Evolutionary conservation across 2,888 invertebrate species (phyloP), one percentile per base, ranked within the genome.

Genomic region (Trachelus troglodyta): DNA sequence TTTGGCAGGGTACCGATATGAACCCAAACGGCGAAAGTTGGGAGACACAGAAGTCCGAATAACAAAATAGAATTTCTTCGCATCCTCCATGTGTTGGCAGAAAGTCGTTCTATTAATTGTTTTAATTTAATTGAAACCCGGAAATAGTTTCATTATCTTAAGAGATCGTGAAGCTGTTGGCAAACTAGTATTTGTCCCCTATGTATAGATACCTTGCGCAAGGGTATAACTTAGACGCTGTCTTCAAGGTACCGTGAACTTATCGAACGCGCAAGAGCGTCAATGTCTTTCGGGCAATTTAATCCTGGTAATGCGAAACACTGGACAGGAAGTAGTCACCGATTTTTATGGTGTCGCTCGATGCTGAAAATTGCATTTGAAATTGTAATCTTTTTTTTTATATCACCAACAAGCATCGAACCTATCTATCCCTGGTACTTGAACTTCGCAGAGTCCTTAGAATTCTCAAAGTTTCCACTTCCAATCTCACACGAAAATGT

Each of bases 361-460:
- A 79, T 34, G 33, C 76, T 75, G 82, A 83, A 85, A 87, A 91
- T 91, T 91, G 87, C 90, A 91, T 91, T 90, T 90, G 89, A 90
- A 90, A 90, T 90, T 90, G 87, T 91, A 90, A 91, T 90, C 84
- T 84, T 83, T 82, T 84, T 82, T 80, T 76, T 80, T 69, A 11
- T 69, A 69, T 69, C 40, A 1, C 40, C 40, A 40, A 40, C 40
- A 40, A 40, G 40, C 23, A 40, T 40, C 40, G 1, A 40, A 40
- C 23, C 40, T 40, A 40, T 40, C 23, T 40, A 15, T 40, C 40
- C 40, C 23, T 9, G 23, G 40, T 9, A 40, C 9, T 40, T 40
- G 40, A 40, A 23, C 40, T 40, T 15, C 15, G 4, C 40, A 40
- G 40, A 40, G 15, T 40, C 40, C 40, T 40, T 23, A 9, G 40